Evolutionary conservation across 2,113 vertebrate genomes (phyloP), one percentile per base, ranked within the genome.

Genomic region (Marmota flaviventris): DNA sequence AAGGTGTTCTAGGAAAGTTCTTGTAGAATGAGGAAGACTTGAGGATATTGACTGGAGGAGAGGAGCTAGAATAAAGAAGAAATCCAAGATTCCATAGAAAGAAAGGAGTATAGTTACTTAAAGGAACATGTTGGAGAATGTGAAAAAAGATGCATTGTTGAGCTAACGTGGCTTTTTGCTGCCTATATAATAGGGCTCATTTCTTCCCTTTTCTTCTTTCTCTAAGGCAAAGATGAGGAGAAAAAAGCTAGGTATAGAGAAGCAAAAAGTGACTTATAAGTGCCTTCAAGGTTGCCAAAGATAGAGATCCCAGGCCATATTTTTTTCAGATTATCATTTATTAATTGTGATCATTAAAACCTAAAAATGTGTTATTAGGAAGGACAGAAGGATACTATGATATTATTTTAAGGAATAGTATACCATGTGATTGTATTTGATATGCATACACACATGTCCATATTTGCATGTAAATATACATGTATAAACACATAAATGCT

Each of bases 331-430:
- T 86, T 72, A 70, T 37, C 48, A 63, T 65, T 11, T 92, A 79
- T 61, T 76, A 70, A 75, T 61, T 63, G 13, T 91, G 24, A 86
- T 75, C 42, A 89, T 51, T 85, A 89, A 82, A 88, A 91, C 82
- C 18, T 85, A 56, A 79, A 45, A 91, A 85, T 20, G 10, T 20
- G 61, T 73, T 78, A 78, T 61, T 89, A 92, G 13, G 42, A 76
- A 84, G 22, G 48, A 75, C 25, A 94, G 39, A 34, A 69, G 39
- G 42, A 17, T 63, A 87, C 8, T 11, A 18, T 89, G 2, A 4
- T 81, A 37, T 72, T 90, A 88, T 67, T 61, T 77, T 92, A 85
- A 85, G 18, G 61, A 87, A 85, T 7, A 82, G 18, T 39, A 2
- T 56, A 18, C 76, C 95, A 24, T 65, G 78, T 84, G 48, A 11